phyloP scores from a whole-genome alignment of 1,140 invertebrate species.

The Bombus confusus region DNA sequence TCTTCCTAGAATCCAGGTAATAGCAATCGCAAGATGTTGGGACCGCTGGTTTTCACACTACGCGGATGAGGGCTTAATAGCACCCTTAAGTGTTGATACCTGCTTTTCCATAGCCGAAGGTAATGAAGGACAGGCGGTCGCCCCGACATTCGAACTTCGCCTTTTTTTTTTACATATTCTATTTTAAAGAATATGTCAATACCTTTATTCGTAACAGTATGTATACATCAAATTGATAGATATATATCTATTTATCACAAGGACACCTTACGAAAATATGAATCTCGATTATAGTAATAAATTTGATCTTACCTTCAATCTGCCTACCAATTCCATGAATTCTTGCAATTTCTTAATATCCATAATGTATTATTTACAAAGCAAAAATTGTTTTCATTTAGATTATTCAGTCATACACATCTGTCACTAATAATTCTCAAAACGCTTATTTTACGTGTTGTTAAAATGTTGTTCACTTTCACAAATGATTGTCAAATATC shows the following conservation, averaged over 20 bases:
- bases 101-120: too few relatives aligned
- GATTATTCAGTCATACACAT: background rate
- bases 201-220: too few relatives aligned
- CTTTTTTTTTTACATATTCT: too few relatives aligned
- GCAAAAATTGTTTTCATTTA: background rate
- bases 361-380: constrained; percentile 53
- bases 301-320: constrained; percentile 82
- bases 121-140: too few relatives aligned
- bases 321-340: constrained; percentile 85
- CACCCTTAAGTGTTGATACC: too few relatives aligned
- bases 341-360: constrained; percentile 80
- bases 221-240: background rate
- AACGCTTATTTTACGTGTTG: background rate
- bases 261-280: background rate
- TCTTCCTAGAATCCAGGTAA: too few relatives aligned
- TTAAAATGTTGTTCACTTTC: too few relatives aligned
- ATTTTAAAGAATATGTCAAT: too few relatives aligned
- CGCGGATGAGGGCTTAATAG: too few relatives aligned
- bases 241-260: constrained; percentile 20
- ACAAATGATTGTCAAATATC: background rate
- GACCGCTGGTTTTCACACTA: too few relatives aligned
- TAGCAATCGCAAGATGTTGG: too few relatives aligned
- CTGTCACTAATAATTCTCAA: background rate
- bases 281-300: background rate
- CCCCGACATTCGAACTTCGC: too few relatives aligned